A percentile compares a stretch with the other conserved stretches of the same genome.
Conservation (phyloP, 2,113 vertebrate species). For the Mobula hypostoma region DNA sequence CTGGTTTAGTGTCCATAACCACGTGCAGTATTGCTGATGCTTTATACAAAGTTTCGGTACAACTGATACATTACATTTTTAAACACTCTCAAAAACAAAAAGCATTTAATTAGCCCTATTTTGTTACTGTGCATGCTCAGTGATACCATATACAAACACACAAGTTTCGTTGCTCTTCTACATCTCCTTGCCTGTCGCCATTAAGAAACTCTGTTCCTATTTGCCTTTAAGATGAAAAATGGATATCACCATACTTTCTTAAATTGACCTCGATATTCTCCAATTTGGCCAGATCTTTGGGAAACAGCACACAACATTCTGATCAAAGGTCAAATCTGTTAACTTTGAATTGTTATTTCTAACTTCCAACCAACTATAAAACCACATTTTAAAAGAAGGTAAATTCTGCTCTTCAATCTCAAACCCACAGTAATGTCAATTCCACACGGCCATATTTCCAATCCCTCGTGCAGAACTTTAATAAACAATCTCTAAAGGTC, state of each 20-base stretch:
- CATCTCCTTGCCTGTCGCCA: not conserved
- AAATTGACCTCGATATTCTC: not conserved
- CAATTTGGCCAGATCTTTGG: not conserved
- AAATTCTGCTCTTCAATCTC: not conserved
- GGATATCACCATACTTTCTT: not conserved
- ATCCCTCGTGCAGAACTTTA: not conserved
- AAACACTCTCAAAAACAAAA: not conserved
- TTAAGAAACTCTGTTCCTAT: not conserved
- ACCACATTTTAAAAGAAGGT: not conserved
- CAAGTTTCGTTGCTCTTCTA: not conserved
- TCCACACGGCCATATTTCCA: not conserved
- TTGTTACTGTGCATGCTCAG: not conserved
- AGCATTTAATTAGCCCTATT: not conserved
- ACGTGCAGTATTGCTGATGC: not conserved
- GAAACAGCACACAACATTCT: not conserved
- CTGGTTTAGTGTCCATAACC: not conserved
- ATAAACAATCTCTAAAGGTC: not conserved
- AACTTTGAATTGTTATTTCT: not conserved
- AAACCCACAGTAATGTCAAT: not conserved
- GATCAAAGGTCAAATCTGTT: not conserved
- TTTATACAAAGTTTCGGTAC: not conserved
- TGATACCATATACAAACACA: not conserved
- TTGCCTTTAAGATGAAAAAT: not conserved
- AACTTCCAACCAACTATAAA: not conserved
- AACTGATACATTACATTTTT: not conserved